These are phyloP conservation scores for Grus americana DNA, from an alignment of 2,113 vertebrate genomes.

Conservation along the genomic window DNA sequence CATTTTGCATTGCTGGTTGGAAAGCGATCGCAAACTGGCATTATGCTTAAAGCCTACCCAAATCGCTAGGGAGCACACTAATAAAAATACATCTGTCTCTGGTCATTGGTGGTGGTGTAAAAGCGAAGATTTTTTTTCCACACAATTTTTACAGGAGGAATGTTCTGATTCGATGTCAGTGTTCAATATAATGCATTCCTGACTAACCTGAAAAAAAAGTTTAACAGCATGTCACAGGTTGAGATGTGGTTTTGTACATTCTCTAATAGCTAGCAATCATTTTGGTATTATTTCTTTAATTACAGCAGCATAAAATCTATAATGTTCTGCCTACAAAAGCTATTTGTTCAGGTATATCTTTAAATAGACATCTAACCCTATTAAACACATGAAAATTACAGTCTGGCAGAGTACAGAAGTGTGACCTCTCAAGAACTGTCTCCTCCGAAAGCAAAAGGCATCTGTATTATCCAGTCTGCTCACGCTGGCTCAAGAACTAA, in stretches of 20 bases:
- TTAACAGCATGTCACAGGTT: not conserved
- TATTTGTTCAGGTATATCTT: not conserved
- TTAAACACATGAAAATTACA: not conserved
- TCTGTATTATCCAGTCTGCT: not conserved
- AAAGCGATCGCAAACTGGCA: not conserved
- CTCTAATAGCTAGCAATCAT: not conserved
- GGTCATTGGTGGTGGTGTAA: conserved; percentile 17
- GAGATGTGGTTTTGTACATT: not conserved
- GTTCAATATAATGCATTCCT: not conserved
- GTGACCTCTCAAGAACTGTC: not conserved
- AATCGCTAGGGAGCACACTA: not conserved
- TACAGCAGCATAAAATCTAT: not conserved
- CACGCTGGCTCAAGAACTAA: not conserved
- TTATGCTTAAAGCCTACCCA: not conserved
- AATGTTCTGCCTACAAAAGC: not conserved
- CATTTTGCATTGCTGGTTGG: not conserved
- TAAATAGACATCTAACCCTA: not conserved
- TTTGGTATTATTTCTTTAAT: not conserved
- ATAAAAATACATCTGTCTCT: conserved; percentile 26
- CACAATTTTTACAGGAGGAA: conserved; percentile 1
- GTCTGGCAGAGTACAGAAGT: not conserved
- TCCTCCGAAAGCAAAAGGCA: not conserved
- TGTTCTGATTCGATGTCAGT: not conserved
- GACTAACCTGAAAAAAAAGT: not conserved
- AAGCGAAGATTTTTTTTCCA: not conserved